A percentile compares a stretch with the other conserved stretches of the same genome.
Conservation (phyloP, 2,797 vertebrate species). For the Enteromius paludinosus region DNA sequence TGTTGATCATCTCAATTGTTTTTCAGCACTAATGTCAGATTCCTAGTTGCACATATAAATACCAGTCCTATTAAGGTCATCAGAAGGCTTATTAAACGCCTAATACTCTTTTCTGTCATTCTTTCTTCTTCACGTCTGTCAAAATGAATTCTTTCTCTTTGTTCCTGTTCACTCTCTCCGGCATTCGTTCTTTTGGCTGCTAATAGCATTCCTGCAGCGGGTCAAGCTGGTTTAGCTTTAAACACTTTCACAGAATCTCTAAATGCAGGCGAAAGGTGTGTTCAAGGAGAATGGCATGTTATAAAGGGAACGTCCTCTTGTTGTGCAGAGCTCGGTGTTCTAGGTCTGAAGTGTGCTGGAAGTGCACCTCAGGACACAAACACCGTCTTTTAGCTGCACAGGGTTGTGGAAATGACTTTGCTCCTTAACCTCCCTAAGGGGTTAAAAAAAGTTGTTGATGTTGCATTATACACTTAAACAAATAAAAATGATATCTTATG, state of each 20-base stretch:
- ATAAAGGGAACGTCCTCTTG: conserved; percentile 33
- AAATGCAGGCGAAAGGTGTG: conserved; percentile 49
- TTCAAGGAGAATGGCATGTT: conserved; percentile 7
- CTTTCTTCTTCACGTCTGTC: neutral
- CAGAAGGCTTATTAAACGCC: neutral
- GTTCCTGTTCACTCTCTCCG: neutral
- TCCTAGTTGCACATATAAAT: neutral
- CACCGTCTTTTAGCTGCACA: neutral
- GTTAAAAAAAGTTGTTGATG: neutral
- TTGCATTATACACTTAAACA: neutral
- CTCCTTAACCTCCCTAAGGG: neutral
- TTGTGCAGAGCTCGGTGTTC: conserved; percentile 10
- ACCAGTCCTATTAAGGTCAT: neutral
- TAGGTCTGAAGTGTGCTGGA: neutral
- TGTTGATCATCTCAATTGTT: neutral
- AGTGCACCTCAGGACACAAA: conserved; percentile 3
- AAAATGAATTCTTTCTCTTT: conserved; percentile 34
- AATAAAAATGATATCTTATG: neutral
- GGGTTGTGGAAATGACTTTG: neutral
- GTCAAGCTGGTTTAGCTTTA: conserved; percentile 58
- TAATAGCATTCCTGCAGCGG: conserved; percentile 55
- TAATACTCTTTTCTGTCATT: neutral
- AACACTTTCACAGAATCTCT: conserved; percentile 42
- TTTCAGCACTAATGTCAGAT: neutral
- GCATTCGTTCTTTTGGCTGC: conserved; percentile 4